Base-by-base conservation (phyloP, 2,797 vertebrate genomes). In the Mus minutoides region DNA sequence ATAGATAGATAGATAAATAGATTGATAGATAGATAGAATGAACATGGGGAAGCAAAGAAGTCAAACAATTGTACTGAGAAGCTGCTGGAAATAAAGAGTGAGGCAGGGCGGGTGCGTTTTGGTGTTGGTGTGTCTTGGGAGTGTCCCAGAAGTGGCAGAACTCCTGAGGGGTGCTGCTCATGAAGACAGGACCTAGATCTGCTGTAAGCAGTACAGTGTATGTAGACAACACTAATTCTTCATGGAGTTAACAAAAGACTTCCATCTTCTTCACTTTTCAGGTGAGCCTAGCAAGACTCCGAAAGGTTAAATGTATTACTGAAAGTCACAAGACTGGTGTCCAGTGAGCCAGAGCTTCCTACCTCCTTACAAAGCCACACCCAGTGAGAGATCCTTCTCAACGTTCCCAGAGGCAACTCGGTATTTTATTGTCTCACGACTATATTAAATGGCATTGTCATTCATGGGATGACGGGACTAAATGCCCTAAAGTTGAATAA, bases 371-470 rank as follows among this genome's bases (percentile, higher is more conserved):
- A 71, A 49, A 90, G 60, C 75, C 90, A 77, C 85, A 40, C 40
- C 22, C 43, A 49, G n/a, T 19, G 22, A 24, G 14, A 60, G 78
- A 69, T 93, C 93, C 67, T 76, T 76, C 69, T 56, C 93, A 24
- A 1, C 3, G 29, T 82, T 82, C 88, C 90, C 54, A 60, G 84
- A 82, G 87, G 88, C 75, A 58, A 80, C 54, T 62, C 56, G 0
- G 56, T 69, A 82, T 60, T 83, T 87, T 88, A 93, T 95, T 90
- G 90, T 95, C 78, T 94, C 88, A 92, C 80, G 90, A 75, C 56
- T 46, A 75, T 67, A 29, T 95, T 86, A 58, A 93, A 54, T 96
- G 96, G 91, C 73, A 34, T 93, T 96, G 94, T 89, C 92, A 80
- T 94, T 49, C 82, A 43, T 79, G 82, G 73, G 58, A 52, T 83